These are phyloP conservation scores for Palythoa caribaeorum DNA, from an alignment of 92 coral and sea anemone genomes.

Conservation along the genomic window DNA sequence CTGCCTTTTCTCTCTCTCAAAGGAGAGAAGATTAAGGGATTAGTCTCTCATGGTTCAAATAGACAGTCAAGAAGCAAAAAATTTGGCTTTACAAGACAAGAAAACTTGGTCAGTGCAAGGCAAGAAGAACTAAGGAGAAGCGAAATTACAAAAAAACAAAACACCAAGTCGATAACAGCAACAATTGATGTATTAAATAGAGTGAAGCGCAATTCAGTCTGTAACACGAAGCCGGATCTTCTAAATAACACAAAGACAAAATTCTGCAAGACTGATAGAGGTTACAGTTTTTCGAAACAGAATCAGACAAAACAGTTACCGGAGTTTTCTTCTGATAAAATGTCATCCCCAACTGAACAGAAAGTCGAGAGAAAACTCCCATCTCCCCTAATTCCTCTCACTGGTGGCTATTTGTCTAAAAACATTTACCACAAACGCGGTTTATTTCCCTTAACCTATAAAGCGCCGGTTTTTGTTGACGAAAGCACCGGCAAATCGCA, in stretches of 20 bases:
- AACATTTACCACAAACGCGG: neutral
- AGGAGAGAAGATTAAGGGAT: conserved; percentile 5
- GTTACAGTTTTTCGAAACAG: neutral
- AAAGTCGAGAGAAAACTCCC: neutral
- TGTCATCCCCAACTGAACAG: neutral
- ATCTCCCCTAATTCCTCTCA: neutral
- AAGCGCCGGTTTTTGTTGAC: neutral
- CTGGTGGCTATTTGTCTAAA: neutral
- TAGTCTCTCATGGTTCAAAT: neutral
- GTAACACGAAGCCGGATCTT: neutral
- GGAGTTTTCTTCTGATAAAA: neutral
- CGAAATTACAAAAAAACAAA: neutral
- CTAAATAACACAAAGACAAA: neutral
- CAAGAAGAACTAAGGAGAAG: neutral
- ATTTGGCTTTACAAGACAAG: neutral
- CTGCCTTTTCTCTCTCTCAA: conserved; percentile 5
- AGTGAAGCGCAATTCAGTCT: neutral
- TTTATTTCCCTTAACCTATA: neutral
- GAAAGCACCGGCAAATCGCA: neutral
- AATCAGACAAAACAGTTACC: neutral
- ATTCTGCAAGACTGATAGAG: neutral
- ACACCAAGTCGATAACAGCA: conserved; percentile 7
- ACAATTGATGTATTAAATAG: conserved; percentile 1
- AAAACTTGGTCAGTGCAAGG: neutral
- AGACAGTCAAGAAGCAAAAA: neutral